Conservation (phyloP, 2,888 invertebrate species). For the Corbicula japonica region DNA sequence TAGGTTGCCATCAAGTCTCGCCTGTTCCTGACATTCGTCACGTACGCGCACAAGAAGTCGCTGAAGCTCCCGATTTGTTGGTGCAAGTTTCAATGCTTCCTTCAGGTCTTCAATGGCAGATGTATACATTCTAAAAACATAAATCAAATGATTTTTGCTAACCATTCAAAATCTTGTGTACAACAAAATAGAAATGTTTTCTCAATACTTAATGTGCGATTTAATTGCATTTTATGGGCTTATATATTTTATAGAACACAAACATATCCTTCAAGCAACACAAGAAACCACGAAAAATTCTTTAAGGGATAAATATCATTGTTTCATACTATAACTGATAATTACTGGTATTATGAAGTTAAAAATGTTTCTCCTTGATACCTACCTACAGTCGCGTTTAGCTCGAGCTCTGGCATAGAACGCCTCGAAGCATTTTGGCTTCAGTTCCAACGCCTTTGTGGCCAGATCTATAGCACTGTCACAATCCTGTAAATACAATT, state of each 20-base stretch:
- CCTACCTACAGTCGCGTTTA: constrained; percentile 91
- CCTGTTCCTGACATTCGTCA: constrained; percentile 89
- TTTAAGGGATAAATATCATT: too few relatives aligned
- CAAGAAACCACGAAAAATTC: too few relatives aligned
- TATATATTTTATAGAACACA: too few relatives aligned
- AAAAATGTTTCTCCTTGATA: background rate
- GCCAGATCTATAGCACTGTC: constrained; percentile 93
- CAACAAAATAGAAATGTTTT: too few relatives aligned
- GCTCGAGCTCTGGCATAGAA: constrained; percentile 96
- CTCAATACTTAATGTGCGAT: too few relatives aligned
- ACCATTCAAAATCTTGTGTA: too few relatives aligned
- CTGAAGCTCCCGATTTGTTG: constrained; percentile 91
- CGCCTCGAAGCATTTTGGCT: constrained; percentile 96
- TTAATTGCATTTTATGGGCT: too few relatives aligned
- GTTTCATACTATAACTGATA: too few relatives aligned
- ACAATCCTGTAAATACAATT: constrained; percentile 84
- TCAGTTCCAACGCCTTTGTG: constrained; percentile 93
- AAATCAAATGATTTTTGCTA: too few relatives aligned
- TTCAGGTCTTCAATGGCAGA: constrained; percentile 93
- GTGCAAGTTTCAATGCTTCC: constrained; percentile 92
- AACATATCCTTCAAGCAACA: too few relatives aligned
- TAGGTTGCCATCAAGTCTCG: constrained; percentile 57
- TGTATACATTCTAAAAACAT: constrained; percentile 76
- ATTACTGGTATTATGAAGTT: too few relatives aligned
- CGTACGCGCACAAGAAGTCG: constrained; percentile 91